phyloP scores from a whole-genome alignment of 2,888 invertebrate species.

The Calameuta pallipes region DNA sequence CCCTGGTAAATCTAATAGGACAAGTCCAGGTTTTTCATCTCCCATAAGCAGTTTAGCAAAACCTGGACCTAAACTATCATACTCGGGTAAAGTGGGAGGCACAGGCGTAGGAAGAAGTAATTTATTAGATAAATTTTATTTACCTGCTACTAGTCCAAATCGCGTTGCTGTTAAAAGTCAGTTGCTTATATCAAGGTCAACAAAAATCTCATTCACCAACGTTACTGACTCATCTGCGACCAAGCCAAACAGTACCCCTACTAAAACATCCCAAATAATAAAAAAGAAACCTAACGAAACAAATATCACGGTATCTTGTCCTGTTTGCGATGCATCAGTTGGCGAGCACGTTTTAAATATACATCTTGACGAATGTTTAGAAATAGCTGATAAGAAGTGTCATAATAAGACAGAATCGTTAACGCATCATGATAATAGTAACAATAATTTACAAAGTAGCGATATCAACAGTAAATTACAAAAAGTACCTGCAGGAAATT shows the following conservation, averaged over 20 bases:
- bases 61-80: slow-evolving; percentile 28
- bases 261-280: background rate
- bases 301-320: slow-evolving; percentile 19
- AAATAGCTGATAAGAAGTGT: background rate
- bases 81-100: slow-evolving; percentile 53
- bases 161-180: background rate
- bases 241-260: slow-evolving; percentile 19
- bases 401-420: background rate
- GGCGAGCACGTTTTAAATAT: slow-evolving; percentile 13
- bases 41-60: slow-evolving; percentile 13
- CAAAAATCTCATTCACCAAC: slow-evolving; percentile 20
- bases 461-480: slow-evolving; percentile 2
- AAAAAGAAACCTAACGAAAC: slow-evolving; percentile 18
- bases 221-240: slow-evolving; percentile 10
- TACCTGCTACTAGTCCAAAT: background rate
- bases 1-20: slow-evolving; percentile 3
- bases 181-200: background rate
- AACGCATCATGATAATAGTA: background rate
- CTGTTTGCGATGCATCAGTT: slow-evolving; percentile 20
- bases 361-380: slow-evolving; percentile 27
- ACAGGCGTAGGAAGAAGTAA: slow-evolving; percentile 47
- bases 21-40: background rate
- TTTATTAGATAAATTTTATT: slow-evolving; percentile 45
- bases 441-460: background rate
- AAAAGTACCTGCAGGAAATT: background rate